Percentiles rank a stretch among this genome's conserved stretches.
phyloP scores from a whole-genome alignment of 2,888 invertebrate species.

The Pharmacophagus antenor region DNA sequence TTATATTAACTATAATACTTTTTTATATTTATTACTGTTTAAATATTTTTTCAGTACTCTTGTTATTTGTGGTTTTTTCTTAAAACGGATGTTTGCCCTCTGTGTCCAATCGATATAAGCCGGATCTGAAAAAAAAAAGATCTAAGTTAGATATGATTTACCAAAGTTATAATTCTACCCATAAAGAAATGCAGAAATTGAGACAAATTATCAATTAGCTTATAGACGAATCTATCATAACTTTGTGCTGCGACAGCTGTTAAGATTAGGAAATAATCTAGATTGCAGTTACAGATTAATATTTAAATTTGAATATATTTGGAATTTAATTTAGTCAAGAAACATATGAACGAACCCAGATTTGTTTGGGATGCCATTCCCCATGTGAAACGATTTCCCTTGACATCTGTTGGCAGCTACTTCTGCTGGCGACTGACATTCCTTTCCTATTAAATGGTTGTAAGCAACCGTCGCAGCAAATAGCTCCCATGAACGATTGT shows the following conservation, averaged over 20 bases:
- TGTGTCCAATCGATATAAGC: not conserved
- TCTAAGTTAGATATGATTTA: not conserved
- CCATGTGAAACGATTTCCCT: not conserved
- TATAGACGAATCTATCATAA: not conserved
- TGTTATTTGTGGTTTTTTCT: not conserved
- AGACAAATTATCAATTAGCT: not conserved
- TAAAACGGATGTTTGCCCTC: not conserved
- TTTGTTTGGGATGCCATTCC: not conserved
- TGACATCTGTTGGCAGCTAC: not conserved
- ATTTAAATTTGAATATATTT: not conserved
- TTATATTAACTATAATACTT: not conserved
- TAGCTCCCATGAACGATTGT: slow-evolving; percentile 59
- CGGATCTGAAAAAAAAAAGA: not conserved
- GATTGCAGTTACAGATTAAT: not conserved
- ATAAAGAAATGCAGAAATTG: not conserved
- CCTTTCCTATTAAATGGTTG: slow-evolving; percentile 52
- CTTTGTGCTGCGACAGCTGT: not conserved
- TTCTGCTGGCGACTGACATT: not conserved
- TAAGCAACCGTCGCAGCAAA: slow-evolving; percentile 54
- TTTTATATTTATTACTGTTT: not conserved
- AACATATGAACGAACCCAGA: not conserved
- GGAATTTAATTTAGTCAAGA: not conserved
- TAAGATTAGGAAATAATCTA: too few relatives aligned
- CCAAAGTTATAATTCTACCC: not conserved
- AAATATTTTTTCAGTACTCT: not conserved